Evolutionary conservation across 2,888 invertebrate species (phyloP), one percentile per base, ranked within the genome.

Genomic region (Amiota minor): DNA sequence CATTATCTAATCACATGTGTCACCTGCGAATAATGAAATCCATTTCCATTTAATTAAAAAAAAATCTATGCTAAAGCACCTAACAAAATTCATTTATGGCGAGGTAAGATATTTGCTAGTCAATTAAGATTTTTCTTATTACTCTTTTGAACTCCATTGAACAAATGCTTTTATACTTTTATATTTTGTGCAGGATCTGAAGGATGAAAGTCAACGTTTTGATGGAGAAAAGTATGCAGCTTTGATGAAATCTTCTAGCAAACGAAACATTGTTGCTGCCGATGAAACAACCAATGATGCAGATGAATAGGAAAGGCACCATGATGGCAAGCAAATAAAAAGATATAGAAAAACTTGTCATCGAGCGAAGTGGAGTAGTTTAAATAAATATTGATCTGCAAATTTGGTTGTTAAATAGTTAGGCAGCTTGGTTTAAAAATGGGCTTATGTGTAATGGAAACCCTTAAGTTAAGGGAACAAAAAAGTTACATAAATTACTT

Each of bases 181-280:
- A n/a, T 55, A 16, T 64, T 14, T 45, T 35, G 18, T 45, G 74
- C 82, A 90, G 90, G 89, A 90, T 82, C 84, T 88, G 75, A 86
- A 87, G 75, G 89, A 90, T 85, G 89, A 90, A 81, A 87, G 86
- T 74, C 84, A 88, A 78, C 89, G 90, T 45, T 90, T 90, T 75
- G 89, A 90, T 86, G 89, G 89, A 73, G 89, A 89, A 72, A 89
- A 88, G 81, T 89, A 90, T 84, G 81, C 90, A 78, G 85, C 85
- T 72, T 82, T 88, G 76, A 82, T 87, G 72, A 89, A 89, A 81
- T 88, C 87, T 73, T 86, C 87, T 73, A 81, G 87, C 81, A 89
- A 89, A 83, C 87, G 89, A 81, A 89, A 88, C 80, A 88, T 89
- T 79, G 81, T 81, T 75, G 81, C 86, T 50, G 83, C 83, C 77